Percentiles rank a stretch among this genome's conserved stretches.
Evolutionary conservation across 2,113 vertebrate genomes (phyloP).

Genomic region (Centropus bengalensis): DNA sequence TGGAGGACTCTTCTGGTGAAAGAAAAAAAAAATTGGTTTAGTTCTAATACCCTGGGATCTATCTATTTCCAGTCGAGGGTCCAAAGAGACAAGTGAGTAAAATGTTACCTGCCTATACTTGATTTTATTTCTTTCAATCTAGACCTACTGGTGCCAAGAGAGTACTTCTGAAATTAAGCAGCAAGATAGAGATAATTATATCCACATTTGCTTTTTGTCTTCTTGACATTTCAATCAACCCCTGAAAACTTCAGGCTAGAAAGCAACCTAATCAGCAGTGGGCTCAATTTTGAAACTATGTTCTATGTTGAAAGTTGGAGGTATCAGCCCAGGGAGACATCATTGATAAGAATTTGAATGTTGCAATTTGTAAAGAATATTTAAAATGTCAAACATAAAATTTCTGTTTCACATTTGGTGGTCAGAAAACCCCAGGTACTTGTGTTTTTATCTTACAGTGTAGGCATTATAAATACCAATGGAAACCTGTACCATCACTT

Average conservation of each 20-base stretch:
- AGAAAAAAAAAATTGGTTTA: neutral
- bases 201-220: neutral
- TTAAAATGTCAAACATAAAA: neutral
- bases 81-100: neutral
- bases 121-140: constrained; percentile 2
- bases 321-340: neutral
- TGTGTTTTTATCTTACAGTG: neutral
- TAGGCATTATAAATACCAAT: neutral
- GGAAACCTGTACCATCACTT: neutral
- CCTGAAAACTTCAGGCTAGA: neutral
- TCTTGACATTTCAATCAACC: neutral
- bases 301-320: constrained; percentile 2
- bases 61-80: neutral
- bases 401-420: neutral
- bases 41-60: neutral
- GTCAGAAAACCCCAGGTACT: neutral
- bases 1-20: neutral
- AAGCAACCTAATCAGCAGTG: neutral
- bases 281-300: constrained; percentile 26
- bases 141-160: neutral
- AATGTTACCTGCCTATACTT: neutral
- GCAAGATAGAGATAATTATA: neutral
- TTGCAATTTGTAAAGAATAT: neutral
- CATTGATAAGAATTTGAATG: neutral
- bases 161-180: neutral